These are phyloP conservation scores for Mustelus asterias DNA, from an alignment of 2,113 vertebrate species.

Conservation along the genomic window DNA sequence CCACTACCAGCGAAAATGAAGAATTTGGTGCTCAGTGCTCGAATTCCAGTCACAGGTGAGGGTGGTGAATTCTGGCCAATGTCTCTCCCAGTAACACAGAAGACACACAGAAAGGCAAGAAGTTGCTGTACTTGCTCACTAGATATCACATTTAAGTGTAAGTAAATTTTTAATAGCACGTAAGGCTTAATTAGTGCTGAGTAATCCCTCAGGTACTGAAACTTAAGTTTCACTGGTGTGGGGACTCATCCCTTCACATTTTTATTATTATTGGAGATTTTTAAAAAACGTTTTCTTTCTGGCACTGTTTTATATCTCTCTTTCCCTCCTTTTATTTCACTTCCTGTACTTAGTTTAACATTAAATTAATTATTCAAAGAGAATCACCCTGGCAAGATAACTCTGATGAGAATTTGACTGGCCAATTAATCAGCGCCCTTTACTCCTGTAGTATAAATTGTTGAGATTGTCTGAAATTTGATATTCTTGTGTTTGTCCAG, in stretches of 20 bases:
- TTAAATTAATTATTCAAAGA: not conserved
- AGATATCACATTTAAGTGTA: not conserved
- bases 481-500: not conserved
- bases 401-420: not conserved
- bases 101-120: not conserved
- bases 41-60: too few relatives aligned
- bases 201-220: not conserved
- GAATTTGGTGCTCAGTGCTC: too few relatives aligned
- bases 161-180: not conserved
- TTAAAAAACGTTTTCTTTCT: not conserved
- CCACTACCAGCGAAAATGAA: too few relatives aligned
- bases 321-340: too few relatives aligned
- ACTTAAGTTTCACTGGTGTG: not conserved
- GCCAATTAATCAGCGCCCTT: not conserved
- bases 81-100: not conserved
- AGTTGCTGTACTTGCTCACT: not conserved
- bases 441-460: not conserved
- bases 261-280: not conserved
- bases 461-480: not conserved
- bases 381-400: too few relatives aligned
- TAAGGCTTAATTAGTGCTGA: not conserved
- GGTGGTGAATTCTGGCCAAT: too few relatives aligned
- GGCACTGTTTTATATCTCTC: not conserved
- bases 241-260: not conserved
- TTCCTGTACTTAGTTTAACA: not conserved